Evolutionary conservation across 2,888 invertebrate species (phyloP).

Genomic region (Synergus gifuensis): DNA sequence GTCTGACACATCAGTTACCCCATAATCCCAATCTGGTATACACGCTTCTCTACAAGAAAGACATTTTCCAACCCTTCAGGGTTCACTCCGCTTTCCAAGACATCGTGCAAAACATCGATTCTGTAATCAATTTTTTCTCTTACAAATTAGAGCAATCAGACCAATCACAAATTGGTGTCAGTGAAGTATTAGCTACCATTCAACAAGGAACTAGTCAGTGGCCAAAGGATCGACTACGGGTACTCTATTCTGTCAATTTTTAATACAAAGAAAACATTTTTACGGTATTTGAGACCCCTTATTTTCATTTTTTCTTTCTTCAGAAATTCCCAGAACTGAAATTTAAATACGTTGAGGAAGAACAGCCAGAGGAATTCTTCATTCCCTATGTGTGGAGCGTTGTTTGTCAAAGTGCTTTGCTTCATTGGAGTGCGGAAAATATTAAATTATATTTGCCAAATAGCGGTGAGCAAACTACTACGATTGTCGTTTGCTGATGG

Average conservation of each 20-base stretch:
- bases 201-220: constrained; percentile 95
- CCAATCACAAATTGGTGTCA: constrained; percentile 86
- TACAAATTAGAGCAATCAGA: constrained; percentile 81
- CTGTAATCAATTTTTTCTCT: constrained; percentile 89
- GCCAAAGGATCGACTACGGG: constrained; percentile 95
- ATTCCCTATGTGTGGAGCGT: constrained; percentile 99
- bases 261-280: neutral
- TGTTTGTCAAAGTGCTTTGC: constrained; percentile 80
- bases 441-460: constrained; percentile 74
- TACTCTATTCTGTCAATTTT: constrained; percentile 72
- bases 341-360: constrained; percentile 99
- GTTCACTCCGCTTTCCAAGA: constrained; percentile 94
- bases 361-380: constrained; percentile 99
- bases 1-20: constrained; percentile 91
- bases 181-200: constrained; percentile 92
- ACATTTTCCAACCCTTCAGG: constrained; percentile 92
- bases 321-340: constrained; percentile 99
- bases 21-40: constrained; percentile 96
- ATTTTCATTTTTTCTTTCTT: constrained; percentile 60
- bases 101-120: constrained; percentile 96
- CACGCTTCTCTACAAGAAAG: constrained; percentile 94
- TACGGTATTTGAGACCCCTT: neutral
- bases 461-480: constrained; percentile 73
- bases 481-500: constrained; percentile 76
- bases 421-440: constrained; percentile 75